Base-by-base conservation (phyloP, 1,140 invertebrate species). In the Rhyacophila brunnea region DNA sequence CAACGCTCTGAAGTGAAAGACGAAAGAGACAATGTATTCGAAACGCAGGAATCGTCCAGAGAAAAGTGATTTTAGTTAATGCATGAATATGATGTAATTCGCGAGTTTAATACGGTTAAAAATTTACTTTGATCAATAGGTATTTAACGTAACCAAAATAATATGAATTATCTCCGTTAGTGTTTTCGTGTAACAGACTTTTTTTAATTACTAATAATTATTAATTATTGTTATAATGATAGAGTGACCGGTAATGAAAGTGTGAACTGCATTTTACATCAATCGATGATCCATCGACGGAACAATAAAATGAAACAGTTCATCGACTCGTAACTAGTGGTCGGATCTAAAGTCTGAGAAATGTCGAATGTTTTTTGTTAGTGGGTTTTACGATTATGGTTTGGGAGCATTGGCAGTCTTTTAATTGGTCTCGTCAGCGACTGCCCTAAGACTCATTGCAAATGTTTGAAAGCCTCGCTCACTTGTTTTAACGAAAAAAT, bases 201-300 rank as follows among this genome's bases (percentile, higher is more conserved):
- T 13, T n/a, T 15, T 4, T 40, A 40, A n/a, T 40, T n/a, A 40
- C n/a, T 35, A n/a, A 35, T 35, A n/a, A 35, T 35, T 9, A 28
- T 28, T 28, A 28, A 28, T 28, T 28, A 28, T 28, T 5, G 9
- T 28, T 28, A 28, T 45, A 19, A 6, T 45, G 47, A 57, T 51
- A 58, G 56, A 58, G 56, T 51, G 56, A 58, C 56, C 44, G 56
- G 38, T 18, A 50, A 15, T 42, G 23, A 28, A 28, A 28, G 9
- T 28, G 23, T 28, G 23, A 28, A 28, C 23, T 28, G 23, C 23
- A 28, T 28, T 28, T 28, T 28, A 5, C 23, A 9, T 49, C 23
- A 48, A 20, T 38, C 15, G 19, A 19, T 42, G 42, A 48, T 40
- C 32, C 43, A 48, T 48, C 46, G 54, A 48, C 4, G 4, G 38